Percentiles rank a stretch among this genome's conserved stretches.
phyloP scores from a whole-genome alignment of 2,797 vertebrate species.

The Protonibea diacanthus region DNA sequence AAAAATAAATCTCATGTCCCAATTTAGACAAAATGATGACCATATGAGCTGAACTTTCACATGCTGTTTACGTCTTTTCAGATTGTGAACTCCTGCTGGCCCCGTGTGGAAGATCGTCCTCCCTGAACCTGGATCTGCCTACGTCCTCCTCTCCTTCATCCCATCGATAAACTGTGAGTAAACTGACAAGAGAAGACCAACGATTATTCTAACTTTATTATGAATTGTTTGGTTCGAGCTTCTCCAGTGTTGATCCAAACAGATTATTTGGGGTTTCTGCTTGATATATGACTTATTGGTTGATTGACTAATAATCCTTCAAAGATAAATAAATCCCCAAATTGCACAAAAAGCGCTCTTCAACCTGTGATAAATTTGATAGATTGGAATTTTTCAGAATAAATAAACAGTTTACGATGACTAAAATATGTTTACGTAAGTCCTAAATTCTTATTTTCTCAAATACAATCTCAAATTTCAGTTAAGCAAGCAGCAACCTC shows the following conservation, averaged over 20 bases:
- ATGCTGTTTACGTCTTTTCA: constrained; percentile 3
- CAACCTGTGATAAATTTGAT: too few relatives aligned
- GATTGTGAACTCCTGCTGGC: constrained; percentile 15
- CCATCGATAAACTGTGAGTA: constrained; percentile 41
- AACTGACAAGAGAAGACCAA: background rate
- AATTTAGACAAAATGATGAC: too few relatives aligned
- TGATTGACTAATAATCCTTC: too few relatives aligned
- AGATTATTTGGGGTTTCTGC: too few relatives aligned
- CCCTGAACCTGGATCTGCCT: constrained; percentile 20
- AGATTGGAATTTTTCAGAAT: background rate
- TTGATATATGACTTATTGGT: too few relatives aligned
- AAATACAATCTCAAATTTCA: background rate
- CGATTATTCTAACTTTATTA: too few relatives aligned
- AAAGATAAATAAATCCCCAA: too few relatives aligned
- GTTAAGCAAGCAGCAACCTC: background rate
- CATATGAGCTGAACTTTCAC: background rate
- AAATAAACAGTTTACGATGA: background rate
- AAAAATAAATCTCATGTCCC: background rate
- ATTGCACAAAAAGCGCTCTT: too few relatives aligned
- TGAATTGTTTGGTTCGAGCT: too few relatives aligned
- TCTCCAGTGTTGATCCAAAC: too few relatives aligned
- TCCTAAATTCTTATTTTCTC: background rate
- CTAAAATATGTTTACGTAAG: background rate
- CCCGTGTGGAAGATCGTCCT: background rate
- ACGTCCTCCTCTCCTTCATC: constrained; percentile 12